A percentile compares a stretch with the other conserved stretches of the same genome.
These are phyloP conservation scores for Amniataba percoides DNA, from an alignment of 2,797 vertebrate species.

Conservation along the genomic window DNA sequence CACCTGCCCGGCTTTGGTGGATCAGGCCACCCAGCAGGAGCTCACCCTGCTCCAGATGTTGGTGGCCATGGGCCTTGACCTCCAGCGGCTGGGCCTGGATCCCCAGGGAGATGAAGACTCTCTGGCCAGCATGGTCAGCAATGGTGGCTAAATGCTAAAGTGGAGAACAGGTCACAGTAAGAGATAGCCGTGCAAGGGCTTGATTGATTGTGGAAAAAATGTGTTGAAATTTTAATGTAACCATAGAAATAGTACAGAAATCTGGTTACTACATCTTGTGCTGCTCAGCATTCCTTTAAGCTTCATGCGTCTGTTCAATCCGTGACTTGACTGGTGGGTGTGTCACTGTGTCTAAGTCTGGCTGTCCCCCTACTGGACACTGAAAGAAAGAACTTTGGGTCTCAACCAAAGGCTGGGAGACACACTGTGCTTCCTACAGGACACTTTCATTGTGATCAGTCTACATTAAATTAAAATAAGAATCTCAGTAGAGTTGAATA, in stretches of 20 bases:
- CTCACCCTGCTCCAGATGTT: slow-evolving; percentile 88
- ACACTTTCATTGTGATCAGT: slow-evolving; percentile 49
- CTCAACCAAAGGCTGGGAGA: slow-evolving; percentile 48
- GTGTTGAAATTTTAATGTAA: slow-evolving; percentile 73
- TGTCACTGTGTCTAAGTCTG: slow-evolving; percentile 67
- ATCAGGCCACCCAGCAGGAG: slow-evolving; percentile 87
- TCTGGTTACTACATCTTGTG: slow-evolving; percentile 80
- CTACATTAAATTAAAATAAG: slow-evolving; percentile 41
- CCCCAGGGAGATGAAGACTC: slow-evolving; percentile 78
- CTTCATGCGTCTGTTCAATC: slow-evolving; percentile 72
- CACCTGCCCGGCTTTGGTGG: slow-evolving; percentile 87
- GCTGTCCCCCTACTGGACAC: slow-evolving; percentile 67
- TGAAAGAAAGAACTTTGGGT: slow-evolving; percentile 46
- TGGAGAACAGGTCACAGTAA: slow-evolving; percentile 14
- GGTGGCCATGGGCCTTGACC: slow-evolving; percentile 86
- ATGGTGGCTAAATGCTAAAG: slow-evolving; percentile 82
- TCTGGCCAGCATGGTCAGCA: slow-evolving; percentile 83
- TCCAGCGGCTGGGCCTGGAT: slow-evolving; percentile 84
- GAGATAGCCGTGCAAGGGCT: slow-evolving; percentile 33
- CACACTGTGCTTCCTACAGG: slow-evolving; percentile 40
- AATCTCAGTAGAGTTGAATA: slow-evolving; percentile 31
- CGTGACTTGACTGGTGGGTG: slow-evolving; percentile 71
- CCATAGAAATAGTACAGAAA: slow-evolving; percentile 76
- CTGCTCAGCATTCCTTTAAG: slow-evolving; percentile 83
- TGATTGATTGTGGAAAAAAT: slow-evolving; percentile 24